Evolutionary conservation across 2,113 vertebrate genomes (phyloP).

Genomic region (Bubalus kerabau): DNA sequence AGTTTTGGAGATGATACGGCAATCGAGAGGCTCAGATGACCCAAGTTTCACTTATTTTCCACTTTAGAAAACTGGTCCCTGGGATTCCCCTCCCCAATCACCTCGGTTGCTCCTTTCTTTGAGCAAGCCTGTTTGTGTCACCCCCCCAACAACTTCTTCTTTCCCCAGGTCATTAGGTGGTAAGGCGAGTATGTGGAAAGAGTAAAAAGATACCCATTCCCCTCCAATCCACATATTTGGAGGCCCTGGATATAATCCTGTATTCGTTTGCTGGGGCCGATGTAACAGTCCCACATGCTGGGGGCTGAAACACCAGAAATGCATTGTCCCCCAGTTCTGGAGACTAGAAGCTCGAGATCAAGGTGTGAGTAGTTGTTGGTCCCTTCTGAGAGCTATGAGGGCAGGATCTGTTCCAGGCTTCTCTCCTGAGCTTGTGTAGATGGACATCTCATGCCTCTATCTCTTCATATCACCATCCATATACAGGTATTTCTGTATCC

Average conservation of each 20-base stretch:
- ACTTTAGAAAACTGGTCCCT: neutral
- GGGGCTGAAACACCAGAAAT: neutral
- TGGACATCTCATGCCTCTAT: neutral
- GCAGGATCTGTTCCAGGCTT: neutral
- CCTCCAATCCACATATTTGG: neutral
- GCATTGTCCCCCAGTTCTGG: neutral
- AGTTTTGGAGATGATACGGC: neutral
- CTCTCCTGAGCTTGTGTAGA: neutral
- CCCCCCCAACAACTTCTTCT: neutral
- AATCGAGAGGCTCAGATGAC: neutral
- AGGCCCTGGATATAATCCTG: neutral
- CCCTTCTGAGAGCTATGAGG: neutral
- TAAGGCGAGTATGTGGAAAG: neutral
- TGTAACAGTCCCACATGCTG: neutral
- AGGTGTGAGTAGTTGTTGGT: fast-evolving
- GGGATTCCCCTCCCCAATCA: neutral
- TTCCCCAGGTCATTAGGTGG: neutral
- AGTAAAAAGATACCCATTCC: neutral
- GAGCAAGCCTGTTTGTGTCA: neutral
- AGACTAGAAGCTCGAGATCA: neutral
- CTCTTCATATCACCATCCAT: neutral
- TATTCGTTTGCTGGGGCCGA: neutral
- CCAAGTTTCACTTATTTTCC: neutral
- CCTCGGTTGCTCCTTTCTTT: neutral
- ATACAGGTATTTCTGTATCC: neutral